These are phyloP conservation scores for Stomatorhinus ivindoensis DNA, from an alignment of 2,113 vertebrate genomes.

Conservation along the genomic window DNA sequence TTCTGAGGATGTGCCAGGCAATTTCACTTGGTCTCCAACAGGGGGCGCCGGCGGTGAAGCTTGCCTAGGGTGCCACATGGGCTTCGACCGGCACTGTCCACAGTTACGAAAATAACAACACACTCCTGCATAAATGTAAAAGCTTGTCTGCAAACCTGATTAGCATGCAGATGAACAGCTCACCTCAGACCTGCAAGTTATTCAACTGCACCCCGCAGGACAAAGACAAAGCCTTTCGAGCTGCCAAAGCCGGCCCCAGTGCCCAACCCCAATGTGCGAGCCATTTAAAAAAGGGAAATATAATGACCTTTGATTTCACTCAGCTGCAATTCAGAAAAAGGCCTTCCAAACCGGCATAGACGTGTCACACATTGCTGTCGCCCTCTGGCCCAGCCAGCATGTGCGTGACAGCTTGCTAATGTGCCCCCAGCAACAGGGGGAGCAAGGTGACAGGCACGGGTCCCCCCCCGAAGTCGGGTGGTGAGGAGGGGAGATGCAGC, in stretches of 20 bases:
- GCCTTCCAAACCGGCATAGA: neutral
- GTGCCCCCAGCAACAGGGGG: neutral
- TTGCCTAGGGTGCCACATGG: neutral
- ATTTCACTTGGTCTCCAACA: neutral
- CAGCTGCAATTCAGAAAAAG: neutral
- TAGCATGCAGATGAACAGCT: neutral
- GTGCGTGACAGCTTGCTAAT: neutral
- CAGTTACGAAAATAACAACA: neutral
- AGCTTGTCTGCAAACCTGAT: neutral
- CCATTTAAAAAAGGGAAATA: neutral
- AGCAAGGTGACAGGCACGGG: neutral
- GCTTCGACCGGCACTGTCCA: neutral
- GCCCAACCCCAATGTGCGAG: neutral
- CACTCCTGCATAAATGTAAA: neutral
- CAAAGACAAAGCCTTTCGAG: neutral
- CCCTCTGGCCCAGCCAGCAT: neutral
- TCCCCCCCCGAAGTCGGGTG: neutral
- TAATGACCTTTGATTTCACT: neutral
- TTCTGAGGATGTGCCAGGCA: neutral
- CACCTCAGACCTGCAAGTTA: neutral
- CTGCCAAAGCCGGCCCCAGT: neutral
- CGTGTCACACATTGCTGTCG: neutral
- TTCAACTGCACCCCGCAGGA: neutral
- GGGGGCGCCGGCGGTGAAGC: neutral
- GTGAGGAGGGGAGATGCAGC: neutral